Evolutionary conservation across 2,113 vertebrate species (phyloP), one percentile per base, ranked within the genome.

Genomic region (Felis catus): DNA sequence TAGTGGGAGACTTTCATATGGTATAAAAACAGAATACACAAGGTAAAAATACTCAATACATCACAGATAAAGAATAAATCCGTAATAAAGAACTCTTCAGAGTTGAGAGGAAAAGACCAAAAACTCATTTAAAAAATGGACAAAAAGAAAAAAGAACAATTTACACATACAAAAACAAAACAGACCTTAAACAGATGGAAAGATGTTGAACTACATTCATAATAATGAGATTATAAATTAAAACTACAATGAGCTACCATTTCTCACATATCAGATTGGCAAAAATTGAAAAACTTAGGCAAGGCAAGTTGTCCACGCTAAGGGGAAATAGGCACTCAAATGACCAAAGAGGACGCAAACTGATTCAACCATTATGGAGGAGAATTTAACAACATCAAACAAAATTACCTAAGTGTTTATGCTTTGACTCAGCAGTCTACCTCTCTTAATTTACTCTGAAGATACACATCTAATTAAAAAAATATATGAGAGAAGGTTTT

Each of bases 221-320:
- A 96, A 63, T 74, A 66, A 63, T 33, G 84, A 68, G 51, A 81
- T 4, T 87, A 4, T 58, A 83, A 92, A 94, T 91, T 87, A 87
- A 91, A 95, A 88, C 13, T 74, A 93, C 36, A 76, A 76, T 27
- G 48, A 87, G 27, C 27, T 91, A 85, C 7, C 25, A 80, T 73
- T 83, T 78, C 53, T 91, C n/a, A 79, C 2, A 73, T 85, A 93
- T 73, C 27, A 86, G 55, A 74, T 14, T 39, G 33, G 21, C 68
- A 82, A 96, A 94, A 80, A 51, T 5, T 61, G 23, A 68, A 93
- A 87, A 93, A 48, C 36, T n/a, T 76, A 88, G 66, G 65, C 61
- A 87, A 87, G 33, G 63, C 23, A 45, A 87, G 13, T 15, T 91
- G 63, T 78, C 41, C 93, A 79, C 36, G 41, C 7, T 78, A 25